Evolutionary conservation across 2,797 vertebrate species (phyloP).

Genomic region (Neosilurus hyrtlii): DNA sequence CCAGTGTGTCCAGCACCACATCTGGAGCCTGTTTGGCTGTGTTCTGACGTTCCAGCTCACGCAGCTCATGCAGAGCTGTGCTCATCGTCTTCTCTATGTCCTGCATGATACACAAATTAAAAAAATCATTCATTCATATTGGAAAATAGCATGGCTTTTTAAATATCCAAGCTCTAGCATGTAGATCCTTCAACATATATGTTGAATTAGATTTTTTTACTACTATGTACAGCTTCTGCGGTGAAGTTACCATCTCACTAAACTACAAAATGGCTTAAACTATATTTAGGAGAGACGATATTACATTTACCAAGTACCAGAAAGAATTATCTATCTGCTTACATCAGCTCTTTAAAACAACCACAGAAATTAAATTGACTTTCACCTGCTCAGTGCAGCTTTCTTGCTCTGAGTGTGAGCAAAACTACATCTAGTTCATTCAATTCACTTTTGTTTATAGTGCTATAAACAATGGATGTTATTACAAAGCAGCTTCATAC

Average conservation of each 20-base stretch:
- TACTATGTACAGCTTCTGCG: background rate
- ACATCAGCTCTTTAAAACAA: background rate
- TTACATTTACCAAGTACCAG: background rate
- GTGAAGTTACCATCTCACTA: background rate
- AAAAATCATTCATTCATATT: conserved; percentile 4
- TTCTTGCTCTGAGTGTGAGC: background rate
- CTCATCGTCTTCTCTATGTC: conserved; percentile 99
- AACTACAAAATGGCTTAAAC: background rate
- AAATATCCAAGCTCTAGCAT: background rate
- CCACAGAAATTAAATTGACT: background rate
- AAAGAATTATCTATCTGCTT: background rate
- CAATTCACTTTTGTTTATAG: too few species aligned
- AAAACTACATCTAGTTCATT: background rate
- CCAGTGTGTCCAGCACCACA: conserved; percentile 94
- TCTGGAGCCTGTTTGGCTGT: conserved; percentile 93
- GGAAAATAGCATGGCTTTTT: background rate
- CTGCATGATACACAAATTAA: conserved; percentile 61
- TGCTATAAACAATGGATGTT: too few species aligned
- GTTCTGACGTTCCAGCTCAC: conserved; percentile 94
- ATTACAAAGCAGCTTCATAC: too few species aligned
- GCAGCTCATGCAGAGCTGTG: conserved; percentile 90
- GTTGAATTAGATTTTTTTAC: background rate
- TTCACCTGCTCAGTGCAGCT: background rate
- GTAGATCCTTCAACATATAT: background rate
- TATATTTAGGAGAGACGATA: background rate